phyloP scores from a whole-genome alignment of 2,888 invertebrate species.

The Agrotis segetum region DNA sequence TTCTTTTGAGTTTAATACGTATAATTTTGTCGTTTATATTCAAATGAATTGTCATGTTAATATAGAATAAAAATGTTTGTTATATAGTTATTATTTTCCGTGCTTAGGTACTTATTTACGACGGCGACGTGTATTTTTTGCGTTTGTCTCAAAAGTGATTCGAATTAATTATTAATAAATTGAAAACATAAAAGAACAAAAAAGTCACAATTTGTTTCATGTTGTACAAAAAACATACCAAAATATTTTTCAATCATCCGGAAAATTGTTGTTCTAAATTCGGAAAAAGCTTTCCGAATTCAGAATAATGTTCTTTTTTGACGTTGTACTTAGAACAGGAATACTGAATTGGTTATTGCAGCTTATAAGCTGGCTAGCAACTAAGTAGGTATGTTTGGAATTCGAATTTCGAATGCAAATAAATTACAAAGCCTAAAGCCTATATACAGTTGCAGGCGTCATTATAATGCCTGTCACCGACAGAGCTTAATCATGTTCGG shows the following conservation, averaged over 20 bases:
- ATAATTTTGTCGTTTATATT: not conserved
- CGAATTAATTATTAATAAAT: slow-evolving; percentile 2
- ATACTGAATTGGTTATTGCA: not conserved
- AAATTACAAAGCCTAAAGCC: slow-evolving; percentile 19
- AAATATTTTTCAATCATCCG: not conserved
- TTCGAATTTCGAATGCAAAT: slow-evolving; percentile 28
- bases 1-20: not conserved
- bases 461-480: slow-evolving; percentile 38
- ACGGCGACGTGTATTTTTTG: not conserved
- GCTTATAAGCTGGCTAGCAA: not conserved
- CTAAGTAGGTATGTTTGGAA: slow-evolving; percentile 10
- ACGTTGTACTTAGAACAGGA: not conserved
- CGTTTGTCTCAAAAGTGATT: too few species aligned
- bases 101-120: too few species aligned
- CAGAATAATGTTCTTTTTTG: too few species aligned
- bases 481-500: slow-evolving; percentile 43
- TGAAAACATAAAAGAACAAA: slow-evolving; percentile 1
- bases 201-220: not conserved
- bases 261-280: not conserved
- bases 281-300: not conserved
- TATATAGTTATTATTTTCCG: too few species aligned
- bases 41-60: not conserved
- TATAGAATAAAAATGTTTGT: not conserved
- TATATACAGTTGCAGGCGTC: not conserved
- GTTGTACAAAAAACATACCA: too few species aligned